Evolutionary conservation across 2,888 invertebrate genomes (phyloP), one percentile per base, ranked within the genome.

Genomic region (Caenorhabditis sp.): DNA sequence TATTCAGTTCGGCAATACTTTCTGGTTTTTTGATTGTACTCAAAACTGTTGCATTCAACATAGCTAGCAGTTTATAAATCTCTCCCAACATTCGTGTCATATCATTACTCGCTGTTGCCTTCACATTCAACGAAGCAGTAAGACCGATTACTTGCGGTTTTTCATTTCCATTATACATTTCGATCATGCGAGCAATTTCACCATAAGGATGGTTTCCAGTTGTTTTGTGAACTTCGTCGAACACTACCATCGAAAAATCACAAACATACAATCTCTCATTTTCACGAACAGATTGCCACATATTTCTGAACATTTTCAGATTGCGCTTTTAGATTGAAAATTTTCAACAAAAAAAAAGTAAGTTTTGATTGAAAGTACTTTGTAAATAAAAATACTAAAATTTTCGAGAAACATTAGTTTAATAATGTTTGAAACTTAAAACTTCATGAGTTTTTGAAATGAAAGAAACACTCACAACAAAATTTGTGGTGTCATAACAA

Each of bases 201-300:
- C 65, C 69, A 49, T 79, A 79, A 31, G 77, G 73, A 60, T 77
- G 77, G 19, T 50, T 54, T 36, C 64, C 69, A 12, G 72, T 69
- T 6, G 76, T 72, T 57, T 83, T 77, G 60, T 86, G 85, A n/a
- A 85, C 83, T 63, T 86, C 86, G 67, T 86, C 86, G 53, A 86
- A 78, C 14, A 86, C 71, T 14, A 86, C 58, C 75, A 86, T 63
- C 10, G 85, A 82, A 58, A 86, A 80, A 62, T 85, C 84, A 14
- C 76, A 63, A 17, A 86, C 53, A 64, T 78, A 86, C 54, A 85
- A 58, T 26, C 82, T 79, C 53, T 86, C 83, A n/a, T 58, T 57
- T 36, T 62, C 66, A 19, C 82, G 76, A 27, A 81, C 76, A 8
- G 80, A 79, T 51, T 78, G 66, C 51, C 84, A 65, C 81, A 85